phyloP scores from a whole-genome alignment of 2,888 invertebrate genomes.

The Caenorhabditis virilis region DNA sequence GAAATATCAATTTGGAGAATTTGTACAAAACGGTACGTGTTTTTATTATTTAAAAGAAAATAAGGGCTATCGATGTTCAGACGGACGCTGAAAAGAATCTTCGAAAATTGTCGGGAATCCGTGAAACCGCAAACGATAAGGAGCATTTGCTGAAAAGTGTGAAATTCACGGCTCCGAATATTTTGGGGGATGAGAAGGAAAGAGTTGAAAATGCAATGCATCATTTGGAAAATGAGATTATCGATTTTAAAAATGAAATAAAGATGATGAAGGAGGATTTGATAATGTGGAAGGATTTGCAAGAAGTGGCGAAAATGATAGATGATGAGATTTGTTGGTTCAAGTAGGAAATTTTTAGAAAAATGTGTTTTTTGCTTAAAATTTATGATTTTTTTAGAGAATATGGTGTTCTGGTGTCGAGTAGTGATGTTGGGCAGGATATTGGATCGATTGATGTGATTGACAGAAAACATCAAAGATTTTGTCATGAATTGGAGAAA shows the following conservation, averaged over 20 bases:
- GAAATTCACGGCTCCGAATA: background rate
- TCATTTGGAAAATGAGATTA: constrained; percentile 6
- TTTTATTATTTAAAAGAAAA: background rate
- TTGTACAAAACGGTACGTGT: constrained; percentile 7
- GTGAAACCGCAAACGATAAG: constrained; percentile 18
- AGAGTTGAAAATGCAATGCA: background rate
- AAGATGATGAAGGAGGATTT: constrained; percentile 22
- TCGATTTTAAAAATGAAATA: constrained; percentile 7
- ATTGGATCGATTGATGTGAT: constrained; percentile 6
- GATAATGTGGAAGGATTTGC: constrained; percentile 30
- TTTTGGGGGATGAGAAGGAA: background rate
- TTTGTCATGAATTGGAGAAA: constrained; percentile 13
- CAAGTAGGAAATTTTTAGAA: constrained; percentile 12
- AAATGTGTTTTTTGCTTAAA: background rate
- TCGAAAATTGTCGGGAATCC: constrained; percentile 10
- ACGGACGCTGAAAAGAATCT: constrained; percentile 14
- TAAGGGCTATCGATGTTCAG: background rate
- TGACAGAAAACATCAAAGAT: constrained; percentile 19
- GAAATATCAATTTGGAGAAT: constrained; percentile 11
- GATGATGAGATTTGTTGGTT: constrained; percentile 35
- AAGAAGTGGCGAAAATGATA: constrained; percentile 18
- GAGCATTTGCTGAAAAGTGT: background rate
- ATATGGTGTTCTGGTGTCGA: constrained; percentile 17
- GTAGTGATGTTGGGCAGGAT: constrained; percentile 22
- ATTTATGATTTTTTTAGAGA: constrained; percentile 19